Base-by-base conservation (phyloP, 2,888 invertebrate genomes). In the Caenorhabditis angaria region DNA sequence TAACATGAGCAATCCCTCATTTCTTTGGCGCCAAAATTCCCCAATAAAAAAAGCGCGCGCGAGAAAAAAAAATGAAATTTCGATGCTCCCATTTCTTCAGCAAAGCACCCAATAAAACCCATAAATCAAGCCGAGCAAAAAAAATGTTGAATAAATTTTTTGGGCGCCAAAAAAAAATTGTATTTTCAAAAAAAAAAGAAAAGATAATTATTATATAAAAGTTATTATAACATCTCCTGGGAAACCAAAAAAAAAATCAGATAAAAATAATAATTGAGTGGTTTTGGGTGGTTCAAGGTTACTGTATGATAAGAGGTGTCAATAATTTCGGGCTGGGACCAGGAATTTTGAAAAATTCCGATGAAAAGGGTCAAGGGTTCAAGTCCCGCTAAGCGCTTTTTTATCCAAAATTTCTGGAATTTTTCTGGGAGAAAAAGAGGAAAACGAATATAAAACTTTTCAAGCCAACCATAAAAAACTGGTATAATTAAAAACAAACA, bases 271-370 rank as follows among this genome's bases (percentile, higher is more conserved):
- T 41, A 41, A 41, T 41, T 12, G 41, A 41, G 41, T 41, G 41
- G 41, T 41, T 41, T 41, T 18, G 41, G 41, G 41, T 41, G 41
- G 41, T 41, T 41, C 41, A 41, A 41, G 41, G 41, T 41, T 41
- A 41, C 3, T 18, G 8, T 41, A 18, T 41, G 18, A 18, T 41
- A 41, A 41, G 18, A 41, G 41, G 41, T 41, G 41, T 41, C 41
- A 41, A 41, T 41, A 41, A 41, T 12, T n/a, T n/a, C n/a, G n/a
- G n/a, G n/a, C n/a, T n/a, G 14, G 18, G 18, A 14, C 5, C 10
- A 32, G 5, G 32, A 41, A 12, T 41, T 41, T 41, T 41, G 41
- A n/a, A n/a, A n/a, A n/a, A n/a, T n/a, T n/a, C n/a, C n/a, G n/a
- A n/a, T n/a, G n/a, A n/a, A n/a, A n/a, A n/a, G n/a, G n/a, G n/a